A percentile compares a stretch with the other conserved stretches of the same genome.
These are phyloP conservation scores for Drosophila malerkotliana DNA, from an alignment of 1,140 invertebrate species.

Conservation along the genomic window DNA sequence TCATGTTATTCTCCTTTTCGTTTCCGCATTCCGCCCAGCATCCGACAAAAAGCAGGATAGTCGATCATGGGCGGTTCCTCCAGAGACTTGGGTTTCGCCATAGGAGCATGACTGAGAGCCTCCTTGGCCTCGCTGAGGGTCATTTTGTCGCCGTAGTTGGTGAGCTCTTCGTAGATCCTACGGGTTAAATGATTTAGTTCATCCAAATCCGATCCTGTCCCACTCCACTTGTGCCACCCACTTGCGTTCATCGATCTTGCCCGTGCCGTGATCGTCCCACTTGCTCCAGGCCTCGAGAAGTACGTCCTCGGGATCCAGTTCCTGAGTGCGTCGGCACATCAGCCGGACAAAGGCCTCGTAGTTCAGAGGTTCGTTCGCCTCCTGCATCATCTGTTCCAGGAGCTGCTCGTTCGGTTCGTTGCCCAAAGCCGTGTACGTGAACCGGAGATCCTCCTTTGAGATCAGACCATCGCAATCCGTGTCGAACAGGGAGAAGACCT, in stretches of 20 bases:
- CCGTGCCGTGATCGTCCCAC: slow-evolving; percentile 86
- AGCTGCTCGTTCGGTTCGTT: slow-evolving; percentile 85
- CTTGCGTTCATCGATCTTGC: slow-evolving; percentile 86
- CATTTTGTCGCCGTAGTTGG: slow-evolving; percentile 86
- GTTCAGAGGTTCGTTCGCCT: slow-evolving; percentile 86
- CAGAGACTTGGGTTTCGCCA: slow-evolving; percentile 84
- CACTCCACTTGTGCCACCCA: slow-evolving; percentile 53
- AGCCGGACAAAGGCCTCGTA: slow-evolving; percentile 87
- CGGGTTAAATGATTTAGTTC: not conserved
- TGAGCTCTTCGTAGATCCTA: slow-evolving; percentile 87
- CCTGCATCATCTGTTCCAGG: slow-evolving; percentile 86
- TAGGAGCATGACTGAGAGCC: slow-evolving; percentile 87
- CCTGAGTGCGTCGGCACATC: slow-evolving; percentile 86
- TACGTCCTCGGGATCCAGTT: slow-evolving; percentile 87
- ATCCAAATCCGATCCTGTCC: no score
- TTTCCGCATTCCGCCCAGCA: slow-evolving; percentile 86
- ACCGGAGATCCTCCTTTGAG: slow-evolving; percentile 86
- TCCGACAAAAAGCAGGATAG: slow-evolving; percentile 86
- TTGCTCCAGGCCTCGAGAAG: slow-evolving; percentile 86
- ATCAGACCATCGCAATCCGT: slow-evolving; percentile 86
- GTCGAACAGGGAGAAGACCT: slow-evolving; percentile 87
- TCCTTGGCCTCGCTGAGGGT: slow-evolving; percentile 86
- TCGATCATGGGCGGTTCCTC: slow-evolving; percentile 85
- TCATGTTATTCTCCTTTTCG: slow-evolving; percentile 44
- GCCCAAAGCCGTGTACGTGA: slow-evolving; percentile 86